phyloP scores from a whole-genome alignment of 2,888 invertebrate species.

The Drosophila testacea region DNA sequence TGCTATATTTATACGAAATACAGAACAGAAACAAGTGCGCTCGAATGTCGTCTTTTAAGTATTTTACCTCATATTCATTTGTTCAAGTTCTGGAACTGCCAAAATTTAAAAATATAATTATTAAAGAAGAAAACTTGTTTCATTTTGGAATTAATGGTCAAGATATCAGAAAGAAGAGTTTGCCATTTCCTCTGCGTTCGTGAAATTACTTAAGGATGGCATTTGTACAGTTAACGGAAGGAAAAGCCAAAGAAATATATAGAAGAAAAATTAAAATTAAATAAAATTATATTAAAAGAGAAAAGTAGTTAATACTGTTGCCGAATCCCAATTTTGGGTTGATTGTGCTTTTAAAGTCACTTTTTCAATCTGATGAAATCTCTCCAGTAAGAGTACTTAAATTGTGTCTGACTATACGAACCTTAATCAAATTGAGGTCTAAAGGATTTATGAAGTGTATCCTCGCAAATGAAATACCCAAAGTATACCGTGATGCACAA shows the following conservation, averaged over 20 bases:
- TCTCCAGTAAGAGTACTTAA: background rate
- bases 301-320: constrained; percentile 1
- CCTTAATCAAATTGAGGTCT: constrained; percentile 48
- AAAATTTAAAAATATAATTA: background rate
- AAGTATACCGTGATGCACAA: constrained; percentile 1
- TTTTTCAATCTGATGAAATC: constrained; percentile 13
- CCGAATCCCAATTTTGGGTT: constrained; percentile 1
- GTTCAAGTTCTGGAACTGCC: background rate
- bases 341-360: constrained; percentile 37
- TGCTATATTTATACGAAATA: constrained; percentile 57
- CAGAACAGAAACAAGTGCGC: background rate
- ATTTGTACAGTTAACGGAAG: background rate
- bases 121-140: background rate
- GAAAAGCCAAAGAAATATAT: background rate
- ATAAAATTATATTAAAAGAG: constrained; percentile 1
- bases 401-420: constrained; percentile 29
- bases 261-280: background rate
- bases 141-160: constrained; percentile 1
- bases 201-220: background rate
- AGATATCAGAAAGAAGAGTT: constrained; percentile 9
- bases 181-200: background rate
- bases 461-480: background rate
- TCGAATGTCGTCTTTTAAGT: constrained; percentile 5
- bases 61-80: constrained; percentile 4
- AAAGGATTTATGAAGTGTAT: constrained; percentile 9